Evolutionary conservation across 2,113 vertebrate genomes (phyloP), one percentile per base, ranked within the genome.

Genomic region (Pygoscelis adeliae): DNA sequence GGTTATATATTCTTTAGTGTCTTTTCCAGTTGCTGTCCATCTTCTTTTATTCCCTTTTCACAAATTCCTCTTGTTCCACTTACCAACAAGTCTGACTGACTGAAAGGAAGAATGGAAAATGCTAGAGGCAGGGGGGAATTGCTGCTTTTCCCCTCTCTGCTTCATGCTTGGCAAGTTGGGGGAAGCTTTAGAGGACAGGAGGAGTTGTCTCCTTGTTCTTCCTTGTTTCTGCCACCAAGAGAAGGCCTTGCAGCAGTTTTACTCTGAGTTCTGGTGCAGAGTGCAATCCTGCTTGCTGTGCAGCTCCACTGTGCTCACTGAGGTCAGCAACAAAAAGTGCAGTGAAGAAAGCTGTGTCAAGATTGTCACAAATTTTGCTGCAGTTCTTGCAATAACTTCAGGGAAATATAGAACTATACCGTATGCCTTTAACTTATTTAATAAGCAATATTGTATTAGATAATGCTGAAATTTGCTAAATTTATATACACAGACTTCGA

Each of bases 241-340:
- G 47, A 49, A 61, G 44, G 16, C 27, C 47, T 78, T 63, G 26
- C 16, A 88, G 73, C 36, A 30, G 38, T 67, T 74, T 44, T 34
- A 16, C 47, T 52, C 29, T 79, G 40, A 62, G 42, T 20, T 88
- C 40, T 59, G 47, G 27, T 63, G 44, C 25, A 25, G 69, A 49
- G 14, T 50, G n/a, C 30, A 58, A 2, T 69, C 47, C 27, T n/a
- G 26, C 34, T 29, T 52, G 40, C 36, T 59, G 14, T 62, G 36
- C 27, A 58, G 22, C 46, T 77, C 36, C 69, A 25, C 38, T 1
- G 1, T 2, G 3, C 30, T 16, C 0, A 0, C 10, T 17, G 14
- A 19, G 69, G 58, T 38, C 77, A 44, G 49, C 65, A 52, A n/a
- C 49, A 71, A 42, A 16, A 55, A 38, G 18, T 25, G 27, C 55